Conservation (phyloP, 2,113 vertebrate species). For the Crotalus tigris region DNA sequence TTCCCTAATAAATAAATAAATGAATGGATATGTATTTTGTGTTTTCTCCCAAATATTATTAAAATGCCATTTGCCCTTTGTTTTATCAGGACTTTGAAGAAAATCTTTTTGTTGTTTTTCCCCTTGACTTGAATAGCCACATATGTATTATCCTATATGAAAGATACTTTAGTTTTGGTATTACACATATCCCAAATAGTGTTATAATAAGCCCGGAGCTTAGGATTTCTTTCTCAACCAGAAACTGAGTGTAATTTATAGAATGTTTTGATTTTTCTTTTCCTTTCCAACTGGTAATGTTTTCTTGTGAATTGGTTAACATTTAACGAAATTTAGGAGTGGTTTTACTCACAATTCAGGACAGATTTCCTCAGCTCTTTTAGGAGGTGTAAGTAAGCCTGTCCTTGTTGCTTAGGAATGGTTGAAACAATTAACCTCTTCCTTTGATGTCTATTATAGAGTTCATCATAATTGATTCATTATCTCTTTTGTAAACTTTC, state of each 20-base stretch:
- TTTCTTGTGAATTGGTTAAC: not conserved
- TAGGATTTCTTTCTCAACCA: not conserved
- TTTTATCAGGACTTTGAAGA: not conserved
- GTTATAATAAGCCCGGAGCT: not conserved
- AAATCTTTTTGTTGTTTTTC: conserved; percentile 18
- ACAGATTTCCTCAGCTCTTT: not conserved
- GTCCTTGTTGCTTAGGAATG: not conserved
- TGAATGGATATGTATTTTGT: not conserved
- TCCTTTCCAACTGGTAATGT: not conserved
- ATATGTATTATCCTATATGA: conserved; percentile 24
- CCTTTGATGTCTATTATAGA: not conserved
- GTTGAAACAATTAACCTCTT: not conserved
- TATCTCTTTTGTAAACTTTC: not conserved
- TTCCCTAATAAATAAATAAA: not conserved
- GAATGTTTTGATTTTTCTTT: not conserved
- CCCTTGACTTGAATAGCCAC: not conserved
- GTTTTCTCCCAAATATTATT: not conserved
- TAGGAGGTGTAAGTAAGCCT: not conserved
- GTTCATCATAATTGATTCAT: not conserved
- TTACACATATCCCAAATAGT: conserved; percentile 4
- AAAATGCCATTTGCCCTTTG: not conserved
- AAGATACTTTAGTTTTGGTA: not conserved
- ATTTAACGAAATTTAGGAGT: not conserved
- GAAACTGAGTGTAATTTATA: not conserved
- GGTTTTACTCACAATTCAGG: not conserved